A percentile compares a stretch with the other conserved stretches of the same genome.
phyloP scores from a whole-genome alignment of 2,888 invertebrate species.

The Pammene fasciana region DNA sequence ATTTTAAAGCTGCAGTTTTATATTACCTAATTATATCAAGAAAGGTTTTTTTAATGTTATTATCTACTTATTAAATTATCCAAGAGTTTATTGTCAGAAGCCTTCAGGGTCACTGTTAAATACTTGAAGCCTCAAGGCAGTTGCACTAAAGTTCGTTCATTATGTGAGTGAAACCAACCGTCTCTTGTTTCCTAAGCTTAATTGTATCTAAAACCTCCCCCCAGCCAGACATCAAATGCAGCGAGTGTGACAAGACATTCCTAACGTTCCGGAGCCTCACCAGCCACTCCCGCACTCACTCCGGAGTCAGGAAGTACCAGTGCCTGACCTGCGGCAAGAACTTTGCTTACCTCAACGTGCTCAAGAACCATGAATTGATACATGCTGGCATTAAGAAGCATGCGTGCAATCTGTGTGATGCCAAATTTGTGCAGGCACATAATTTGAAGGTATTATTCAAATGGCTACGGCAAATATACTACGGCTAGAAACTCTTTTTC shows the following conservation, averaged over 20 bases:
- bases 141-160: too few relatives aligned
- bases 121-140: too few relatives aligned
- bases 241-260: constrained; percentile 74
- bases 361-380: constrained; percentile 88
- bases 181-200: neutral
- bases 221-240: constrained; percentile 79
- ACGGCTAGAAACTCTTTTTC: too few relatives aligned
- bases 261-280: constrained; percentile 84
- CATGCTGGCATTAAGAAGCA: constrained; percentile 87
- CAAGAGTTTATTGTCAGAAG: too few relatives aligned
- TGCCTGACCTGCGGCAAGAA: constrained; percentile 85
- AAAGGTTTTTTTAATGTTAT: too few relatives aligned
- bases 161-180: too few relatives aligned
- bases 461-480: too few relatives aligned
- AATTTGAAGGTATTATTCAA: constrained; percentile 69
- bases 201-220: constrained; percentile 36
- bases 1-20: too few relatives aligned
- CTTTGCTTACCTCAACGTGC: constrained; percentile 86
- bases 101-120: too few relatives aligned
- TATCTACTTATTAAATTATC: too few relatives aligned
- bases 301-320: constrained; percentile 83
- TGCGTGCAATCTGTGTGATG: constrained; percentile 87
- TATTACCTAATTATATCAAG: too few relatives aligned
- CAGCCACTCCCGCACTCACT: constrained; percentile 84
- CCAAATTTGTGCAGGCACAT: constrained; percentile 75